Evolutionary conservation across 1,140 invertebrate genomes (phyloP).

Genomic region (Apis laboriosa): DNA sequence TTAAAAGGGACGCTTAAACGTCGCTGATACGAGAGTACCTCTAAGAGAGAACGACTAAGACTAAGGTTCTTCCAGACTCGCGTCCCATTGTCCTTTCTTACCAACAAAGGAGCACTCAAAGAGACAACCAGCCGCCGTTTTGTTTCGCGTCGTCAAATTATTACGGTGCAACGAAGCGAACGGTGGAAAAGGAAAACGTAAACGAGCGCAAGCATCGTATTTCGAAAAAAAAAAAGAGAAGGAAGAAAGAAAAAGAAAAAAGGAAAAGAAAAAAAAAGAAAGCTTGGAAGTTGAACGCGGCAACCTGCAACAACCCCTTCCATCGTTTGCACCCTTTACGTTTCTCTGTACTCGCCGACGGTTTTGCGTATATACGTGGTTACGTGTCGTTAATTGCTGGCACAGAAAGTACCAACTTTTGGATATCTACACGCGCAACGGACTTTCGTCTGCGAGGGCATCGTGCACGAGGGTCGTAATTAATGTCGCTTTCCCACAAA

Average conservation of each 20-base stretch:
- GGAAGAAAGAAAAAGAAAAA: background rate
- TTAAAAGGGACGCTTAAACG: background rate
- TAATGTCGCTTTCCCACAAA: constrained; percentile 63
- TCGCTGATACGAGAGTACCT: background rate
- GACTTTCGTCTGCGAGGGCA: constrained; percentile 49
- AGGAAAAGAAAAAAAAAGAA: background rate
- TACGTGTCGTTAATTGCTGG: constrained; percentile 61
- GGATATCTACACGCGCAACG: constrained; percentile 42
- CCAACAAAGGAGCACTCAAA: background rate
- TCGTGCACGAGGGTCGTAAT: constrained; percentile 51
- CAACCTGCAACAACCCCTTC: background rate
- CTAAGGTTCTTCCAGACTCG: too few relatives aligned
- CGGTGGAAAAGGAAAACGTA: constrained; percentile 9
- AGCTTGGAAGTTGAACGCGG: background rate
- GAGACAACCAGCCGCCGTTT: background rate
- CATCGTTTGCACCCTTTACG: constrained; percentile 15
- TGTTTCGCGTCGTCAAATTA: constrained; percentile 45
- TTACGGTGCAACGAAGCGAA: constrained; percentile 26
- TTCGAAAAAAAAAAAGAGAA: background rate
- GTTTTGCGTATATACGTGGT: constrained; percentile 3
- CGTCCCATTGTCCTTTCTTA: background rate
- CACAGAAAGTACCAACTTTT: constrained; percentile 58
- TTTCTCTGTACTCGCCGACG: background rate
- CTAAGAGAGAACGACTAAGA: background rate
- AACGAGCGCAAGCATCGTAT: constrained; percentile 29